Conservation (phyloP, 2,797 vertebrate genomes). For the Spizella passerina region DNA sequence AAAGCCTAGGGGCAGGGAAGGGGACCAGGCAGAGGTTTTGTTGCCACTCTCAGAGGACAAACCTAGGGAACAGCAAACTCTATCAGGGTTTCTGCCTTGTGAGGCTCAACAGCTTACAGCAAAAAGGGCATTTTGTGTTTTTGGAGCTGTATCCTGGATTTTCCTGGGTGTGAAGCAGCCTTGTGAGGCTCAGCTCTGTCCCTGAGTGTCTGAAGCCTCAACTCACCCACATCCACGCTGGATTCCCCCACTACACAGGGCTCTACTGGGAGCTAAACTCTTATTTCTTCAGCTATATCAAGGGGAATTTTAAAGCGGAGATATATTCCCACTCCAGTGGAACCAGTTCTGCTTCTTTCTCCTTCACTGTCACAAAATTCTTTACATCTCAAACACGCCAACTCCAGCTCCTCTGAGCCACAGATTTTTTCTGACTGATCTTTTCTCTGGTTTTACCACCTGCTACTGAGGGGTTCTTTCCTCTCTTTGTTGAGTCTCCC, state of each 20-base stretch:
- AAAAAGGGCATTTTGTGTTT: not conserved
- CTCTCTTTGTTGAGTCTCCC: not conserved
- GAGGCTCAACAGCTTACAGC: not conserved
- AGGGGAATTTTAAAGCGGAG: not conserved
- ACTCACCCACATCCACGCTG: not conserved
- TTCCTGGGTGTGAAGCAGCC: not conserved
- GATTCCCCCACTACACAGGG: not conserved
- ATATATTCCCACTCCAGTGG: not conserved
- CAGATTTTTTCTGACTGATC: not conserved
- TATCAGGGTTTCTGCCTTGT: fast-evolving
- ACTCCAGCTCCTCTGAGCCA: not conserved
- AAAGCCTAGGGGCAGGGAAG: not conserved
- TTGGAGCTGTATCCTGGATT: not conserved
- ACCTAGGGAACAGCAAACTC: not conserved
- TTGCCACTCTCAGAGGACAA: not conserved
- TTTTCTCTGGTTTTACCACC: not conserved
- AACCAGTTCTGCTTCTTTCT: not conserved
- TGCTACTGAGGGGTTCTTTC: not conserved
- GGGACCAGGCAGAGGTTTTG: not conserved
- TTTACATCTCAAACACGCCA: not conserved
- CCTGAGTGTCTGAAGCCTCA: not conserved
- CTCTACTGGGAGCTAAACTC: not conserved
- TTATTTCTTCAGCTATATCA: not conserved
- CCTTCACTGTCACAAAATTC: not conserved
- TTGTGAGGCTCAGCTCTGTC: not conserved